These are phyloP conservation scores for Varanus salvator DNA, from an alignment of 2,113 vertebrate species.

Conservation along the genomic window DNA sequence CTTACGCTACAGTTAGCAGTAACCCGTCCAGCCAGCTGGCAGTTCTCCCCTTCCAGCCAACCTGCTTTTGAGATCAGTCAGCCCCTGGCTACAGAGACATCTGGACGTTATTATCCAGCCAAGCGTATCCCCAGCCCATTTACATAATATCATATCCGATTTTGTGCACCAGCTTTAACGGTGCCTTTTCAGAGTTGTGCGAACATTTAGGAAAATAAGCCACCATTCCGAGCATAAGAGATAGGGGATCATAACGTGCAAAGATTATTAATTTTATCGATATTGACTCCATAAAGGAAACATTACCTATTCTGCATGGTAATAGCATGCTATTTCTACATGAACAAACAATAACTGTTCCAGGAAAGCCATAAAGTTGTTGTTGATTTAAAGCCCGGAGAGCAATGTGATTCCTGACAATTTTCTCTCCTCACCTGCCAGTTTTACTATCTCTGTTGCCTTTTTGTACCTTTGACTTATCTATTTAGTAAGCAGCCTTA, in stretches of 20 bases:
- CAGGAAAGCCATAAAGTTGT: background rate
- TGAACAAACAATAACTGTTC: background rate
- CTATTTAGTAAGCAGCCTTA: no score
- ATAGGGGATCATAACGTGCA: background rate
- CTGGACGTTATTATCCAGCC: slow-evolving; percentile 83
- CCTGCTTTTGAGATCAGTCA: slow-evolving; percentile 78
- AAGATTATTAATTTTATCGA: slow-evolving; percentile 28
- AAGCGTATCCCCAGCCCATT: slow-evolving; percentile 74
- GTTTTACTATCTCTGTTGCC: slow-evolving; percentile 3
- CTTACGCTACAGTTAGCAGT: slow-evolving; percentile 68
- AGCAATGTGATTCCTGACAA: slow-evolving; percentile 10
- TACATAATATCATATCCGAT: slow-evolving; percentile 80
- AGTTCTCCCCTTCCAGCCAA: slow-evolving; percentile 70
- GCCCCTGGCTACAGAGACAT: slow-evolving; percentile 80
- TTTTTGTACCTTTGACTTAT: slow-evolving; percentile 7
- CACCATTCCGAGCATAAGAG: slow-evolving; percentile 33
- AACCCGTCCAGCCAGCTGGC: slow-evolving; percentile 78
- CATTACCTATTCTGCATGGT: background rate
- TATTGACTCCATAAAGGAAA: background rate
- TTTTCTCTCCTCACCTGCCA: no score
- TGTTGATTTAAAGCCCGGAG: slow-evolving; percentile 8
- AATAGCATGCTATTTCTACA: background rate
- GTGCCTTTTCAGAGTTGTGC: slow-evolving; percentile 60
- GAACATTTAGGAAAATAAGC: slow-evolving; percentile 53
- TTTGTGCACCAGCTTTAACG: slow-evolving; percentile 70